These are phyloP conservation scores for Celastrina argiolus DNA, from an alignment of 2,888 invertebrate species.

Conservation along the genomic window DNA sequence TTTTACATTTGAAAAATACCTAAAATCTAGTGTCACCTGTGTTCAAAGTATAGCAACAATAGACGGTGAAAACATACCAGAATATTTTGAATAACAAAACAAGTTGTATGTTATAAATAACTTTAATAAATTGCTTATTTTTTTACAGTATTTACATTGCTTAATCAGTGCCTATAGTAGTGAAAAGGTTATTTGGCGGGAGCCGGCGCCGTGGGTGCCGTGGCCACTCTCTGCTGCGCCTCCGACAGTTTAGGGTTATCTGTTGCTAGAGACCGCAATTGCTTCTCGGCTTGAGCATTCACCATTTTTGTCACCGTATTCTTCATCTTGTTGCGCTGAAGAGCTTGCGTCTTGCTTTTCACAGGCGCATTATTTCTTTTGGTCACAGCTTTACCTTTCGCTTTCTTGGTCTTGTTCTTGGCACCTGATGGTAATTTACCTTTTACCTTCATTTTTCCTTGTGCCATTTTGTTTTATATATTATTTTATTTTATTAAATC, in stretches of 20 bases:
- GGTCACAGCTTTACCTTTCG: conserved; percentile 75
- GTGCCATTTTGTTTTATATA: conserved; percentile 71
- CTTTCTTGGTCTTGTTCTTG: conserved; percentile 71
- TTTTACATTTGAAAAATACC: too few species aligned
- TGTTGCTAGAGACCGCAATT: conserved; percentile 78
- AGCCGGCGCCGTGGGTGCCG: conserved; percentile 64
- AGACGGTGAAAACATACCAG: too few species aligned
- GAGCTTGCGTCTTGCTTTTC: conserved; percentile 78
- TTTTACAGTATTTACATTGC: background rate
- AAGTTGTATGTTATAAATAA: too few species aligned
- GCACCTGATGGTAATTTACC: conserved; percentile 78
- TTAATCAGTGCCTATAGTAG: background rate
- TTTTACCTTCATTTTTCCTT: conserved; percentile 83
- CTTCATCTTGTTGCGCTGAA: conserved; percentile 81
- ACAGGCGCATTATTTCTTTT: conserved; percentile 82
- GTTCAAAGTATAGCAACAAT: too few species aligned
- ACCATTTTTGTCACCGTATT: conserved; percentile 82
- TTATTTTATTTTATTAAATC: background rate
- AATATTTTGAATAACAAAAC: too few species aligned
- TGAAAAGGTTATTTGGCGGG: conserved; percentile 45
- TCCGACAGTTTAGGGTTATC: conserved; percentile 72
- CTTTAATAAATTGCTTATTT: too few species aligned
- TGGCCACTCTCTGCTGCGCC: conserved; percentile 63
- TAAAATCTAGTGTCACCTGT: too few species aligned
- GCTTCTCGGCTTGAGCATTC: conserved; percentile 82